Conservation (phyloP, 2,888 invertebrate genomes). For the Linnaemya tessellans region DNA sequence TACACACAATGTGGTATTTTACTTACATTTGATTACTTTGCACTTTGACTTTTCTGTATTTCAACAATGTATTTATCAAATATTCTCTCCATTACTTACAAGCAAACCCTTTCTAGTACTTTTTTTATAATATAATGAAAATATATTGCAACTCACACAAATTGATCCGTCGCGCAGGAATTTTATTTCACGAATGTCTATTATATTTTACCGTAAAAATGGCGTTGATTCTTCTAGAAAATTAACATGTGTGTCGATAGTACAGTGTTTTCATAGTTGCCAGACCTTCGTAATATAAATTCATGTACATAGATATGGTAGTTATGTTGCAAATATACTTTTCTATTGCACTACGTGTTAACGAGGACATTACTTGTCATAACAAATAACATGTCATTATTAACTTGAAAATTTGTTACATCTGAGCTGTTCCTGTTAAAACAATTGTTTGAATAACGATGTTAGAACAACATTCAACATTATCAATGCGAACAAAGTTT, state of each 20-base stretch:
- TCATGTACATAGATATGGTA: no score
- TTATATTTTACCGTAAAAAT: conserved; percentile 57
- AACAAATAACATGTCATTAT: no score
- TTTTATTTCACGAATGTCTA: conserved; percentile 73
- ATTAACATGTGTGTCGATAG: conserved; percentile 71
- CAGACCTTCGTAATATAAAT: no score
- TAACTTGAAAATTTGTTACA: no score
- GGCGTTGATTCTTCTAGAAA: conserved; percentile 68
- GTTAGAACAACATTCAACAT: no score
- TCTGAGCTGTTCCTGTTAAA: no score
- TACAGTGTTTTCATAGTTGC: conserved; percentile 37
- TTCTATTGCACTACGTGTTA: no score
- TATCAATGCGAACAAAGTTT: no score
- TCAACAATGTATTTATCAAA: background rate
- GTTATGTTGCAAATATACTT: no score
- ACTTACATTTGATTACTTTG: conserved; percentile 40
- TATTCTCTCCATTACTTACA: conserved; percentile 18
- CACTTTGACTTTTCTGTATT: conserved; percentile 46
- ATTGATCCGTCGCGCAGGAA: conserved; percentile 71
- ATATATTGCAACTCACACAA: conserved; percentile 73
- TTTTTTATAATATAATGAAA: conserved; percentile 42
- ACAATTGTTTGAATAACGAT: no score
- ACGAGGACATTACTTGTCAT: no score
- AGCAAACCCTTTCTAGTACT: conserved; percentile 15
- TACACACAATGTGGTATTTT: background rate